Evolutionary conservation across 2,888 invertebrate species (phyloP).

Genomic region (Macaria notata): DNA sequence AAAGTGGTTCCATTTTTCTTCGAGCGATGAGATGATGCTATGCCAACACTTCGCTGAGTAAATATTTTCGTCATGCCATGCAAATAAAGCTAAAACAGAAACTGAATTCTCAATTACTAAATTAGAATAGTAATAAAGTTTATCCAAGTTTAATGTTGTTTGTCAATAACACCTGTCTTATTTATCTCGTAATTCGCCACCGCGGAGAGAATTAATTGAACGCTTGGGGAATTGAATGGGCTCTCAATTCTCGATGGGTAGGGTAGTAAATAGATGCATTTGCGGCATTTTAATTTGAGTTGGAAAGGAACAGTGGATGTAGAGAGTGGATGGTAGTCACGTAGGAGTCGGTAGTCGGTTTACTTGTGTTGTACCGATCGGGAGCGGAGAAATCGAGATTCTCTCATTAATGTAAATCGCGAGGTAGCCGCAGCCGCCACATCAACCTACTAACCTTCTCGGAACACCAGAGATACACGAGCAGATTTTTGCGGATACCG

Average conservation of each 20-base stretch:
- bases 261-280: conserved; percentile 37
- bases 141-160: conserved; percentile 2
- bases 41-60: conserved; percentile 26
- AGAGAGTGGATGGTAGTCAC: conserved; percentile 38
- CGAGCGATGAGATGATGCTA: conserved; percentile 27
- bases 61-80: too few relatives aligned
- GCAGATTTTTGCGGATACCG: conserved; percentile 20
- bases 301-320: conserved; percentile 40
- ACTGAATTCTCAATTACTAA: too few relatives aligned
- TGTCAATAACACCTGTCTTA: conserved; percentile 8
- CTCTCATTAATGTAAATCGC: conserved; percentile 73
- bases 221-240: conserved; percentile 5
- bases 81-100: too few relatives aligned
- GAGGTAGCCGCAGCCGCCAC: conserved; percentile 48
- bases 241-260: conserved; percentile 28
- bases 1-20: conserved; percentile 68
- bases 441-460: conserved; percentile 73
- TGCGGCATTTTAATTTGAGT: conserved; percentile 55
- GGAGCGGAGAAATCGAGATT: conserved; percentile 69
- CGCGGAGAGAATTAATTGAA: conserved; percentile 5
- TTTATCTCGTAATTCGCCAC: conserved; percentile 2
- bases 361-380: conserved; percentile 56
- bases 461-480: conserved; percentile 46
- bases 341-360: conserved; percentile 52
- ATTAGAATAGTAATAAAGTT: background rate